Percentiles rank a stretch among this genome's conserved stretches.
Conservation (phyloP, 2,888 invertebrate species). For the Busseola fusca region DNA sequence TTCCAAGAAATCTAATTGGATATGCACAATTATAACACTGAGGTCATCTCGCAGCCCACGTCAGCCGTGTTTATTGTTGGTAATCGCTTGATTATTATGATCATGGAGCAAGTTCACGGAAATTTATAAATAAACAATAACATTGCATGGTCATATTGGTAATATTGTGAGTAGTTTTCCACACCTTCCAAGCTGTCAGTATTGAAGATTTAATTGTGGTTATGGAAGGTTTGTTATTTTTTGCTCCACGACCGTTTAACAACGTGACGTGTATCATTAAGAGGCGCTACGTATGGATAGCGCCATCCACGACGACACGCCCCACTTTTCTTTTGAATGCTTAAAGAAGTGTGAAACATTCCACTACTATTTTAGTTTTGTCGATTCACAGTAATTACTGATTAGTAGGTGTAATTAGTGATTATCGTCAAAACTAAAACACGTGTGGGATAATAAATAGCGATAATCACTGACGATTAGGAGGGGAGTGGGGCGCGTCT, state of each 20-base stretch:
- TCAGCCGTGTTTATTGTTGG: slow-evolving; percentile 19
- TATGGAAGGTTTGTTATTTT: slow-evolving; percentile 9
- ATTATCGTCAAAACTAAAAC: no score
- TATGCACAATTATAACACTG: slow-evolving; percentile 24
- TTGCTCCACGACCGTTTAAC: not conserved
- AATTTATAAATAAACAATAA: slow-evolving; percentile 42
- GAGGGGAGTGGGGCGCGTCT: no score
- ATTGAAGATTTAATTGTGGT: slow-evolving; percentile 24
- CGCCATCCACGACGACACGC: no score
- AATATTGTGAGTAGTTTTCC: slow-evolving; percentile 34
- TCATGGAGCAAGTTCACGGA: slow-evolving; percentile 32
- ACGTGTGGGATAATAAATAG: no score
- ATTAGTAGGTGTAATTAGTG: no score
- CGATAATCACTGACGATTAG: no score
- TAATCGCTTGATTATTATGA: slow-evolving; percentile 24
- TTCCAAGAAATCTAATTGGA: slow-evolving; percentile 19
- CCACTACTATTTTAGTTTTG: no score
- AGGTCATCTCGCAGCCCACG: slow-evolving; percentile 26
- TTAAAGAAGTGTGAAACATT: no score
- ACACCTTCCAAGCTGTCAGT: slow-evolving; percentile 11
- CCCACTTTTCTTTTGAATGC: no score
- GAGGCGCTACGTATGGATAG: not conserved
- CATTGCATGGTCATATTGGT: slow-evolving; percentile 12
- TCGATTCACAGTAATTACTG: no score
- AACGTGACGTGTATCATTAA: slow-evolving; percentile 1